These are phyloP conservation scores for Mesocentrotus franciscanus DNA, from an alignment of 53 echinoderm and acorn worm genomes.

Conservation along the genomic window DNA sequence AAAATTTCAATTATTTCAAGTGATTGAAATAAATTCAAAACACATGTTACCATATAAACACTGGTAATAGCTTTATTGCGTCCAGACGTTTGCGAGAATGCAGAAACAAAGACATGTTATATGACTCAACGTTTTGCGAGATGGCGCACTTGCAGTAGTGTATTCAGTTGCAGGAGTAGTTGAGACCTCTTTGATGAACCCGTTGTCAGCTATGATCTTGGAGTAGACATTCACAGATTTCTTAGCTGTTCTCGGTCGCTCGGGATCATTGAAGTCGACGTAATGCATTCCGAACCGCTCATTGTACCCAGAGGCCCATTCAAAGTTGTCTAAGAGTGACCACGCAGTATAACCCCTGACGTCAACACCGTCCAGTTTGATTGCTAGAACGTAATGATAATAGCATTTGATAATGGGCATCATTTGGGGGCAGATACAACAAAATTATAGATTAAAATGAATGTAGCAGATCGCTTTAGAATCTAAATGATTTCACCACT, in stretches of 20 bases:
- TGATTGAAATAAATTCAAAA: no score
- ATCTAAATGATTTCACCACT: not conserved
- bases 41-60: not conserved
- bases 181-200: slow-evolving; percentile 55
- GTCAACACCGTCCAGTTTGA: slow-evolving; percentile 70
- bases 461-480: not conserved
- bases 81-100: not conserved
- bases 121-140: not conserved
- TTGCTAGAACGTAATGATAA: slow-evolving; percentile 59
- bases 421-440: not conserved
- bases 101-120: not conserved
- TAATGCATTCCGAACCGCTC: slow-evolving; percentile 82
- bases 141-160: slow-evolving; percentile 63
- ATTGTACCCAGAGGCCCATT: slow-evolving; percentile 82
- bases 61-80: not conserved
- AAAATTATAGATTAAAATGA: not conserved
- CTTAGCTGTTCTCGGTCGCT: slow-evolving; percentile 67
- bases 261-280: slow-evolving; percentile 75
- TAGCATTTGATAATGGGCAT: not conserved
- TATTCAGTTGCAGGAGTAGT: not conserved
- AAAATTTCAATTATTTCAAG: no score
- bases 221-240: slow-evolving; percentile 69
- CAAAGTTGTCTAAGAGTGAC: slow-evolving; percentile 84
- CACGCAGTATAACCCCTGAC: slow-evolving; percentile 82
- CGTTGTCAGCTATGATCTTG: slow-evolving; percentile 74